Evolutionary conservation across 2,888 invertebrate genomes (phyloP).

Genomic region (Acanthosepion pharaonis): DNA sequence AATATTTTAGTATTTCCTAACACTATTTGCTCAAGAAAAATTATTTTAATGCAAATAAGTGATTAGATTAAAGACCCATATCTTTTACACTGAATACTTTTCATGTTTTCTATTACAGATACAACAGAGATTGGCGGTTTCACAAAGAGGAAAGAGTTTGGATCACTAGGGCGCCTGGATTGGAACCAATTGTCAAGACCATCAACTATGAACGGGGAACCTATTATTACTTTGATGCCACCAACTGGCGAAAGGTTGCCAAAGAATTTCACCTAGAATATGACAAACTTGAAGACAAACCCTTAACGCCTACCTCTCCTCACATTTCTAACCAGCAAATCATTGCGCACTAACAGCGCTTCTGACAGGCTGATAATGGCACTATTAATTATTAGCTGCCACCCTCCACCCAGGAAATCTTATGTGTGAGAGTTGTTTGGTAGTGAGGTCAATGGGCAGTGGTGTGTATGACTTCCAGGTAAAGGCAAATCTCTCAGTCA

Average conservation of each 20-base stretch:
- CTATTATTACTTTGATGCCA: slow-evolving; percentile 99
- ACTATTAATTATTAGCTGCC: not conserved
- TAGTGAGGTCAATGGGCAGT: slow-evolving; percentile 33
- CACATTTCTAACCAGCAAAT: slow-evolving; percentile 63
- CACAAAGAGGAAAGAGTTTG: slow-evolving; percentile 99
- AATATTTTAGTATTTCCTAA: too few species aligned
- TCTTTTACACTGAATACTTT: not conserved
- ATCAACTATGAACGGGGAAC: slow-evolving; percentile 97
- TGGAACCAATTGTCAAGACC: slow-evolving; percentile 95
- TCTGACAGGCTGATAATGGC: slow-evolving; percentile 45
- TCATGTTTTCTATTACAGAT: slow-evolving; percentile 79
- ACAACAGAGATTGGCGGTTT: slow-evolving; percentile 99
- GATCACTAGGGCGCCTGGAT: slow-evolving; percentile 97
- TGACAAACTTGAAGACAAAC: slow-evolving; percentile 96
- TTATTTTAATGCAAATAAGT: not conserved
- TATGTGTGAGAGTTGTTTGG: not conserved
- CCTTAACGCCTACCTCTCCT: slow-evolving; percentile 75
- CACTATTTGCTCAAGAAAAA: too few species aligned
- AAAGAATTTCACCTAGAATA: slow-evolving; percentile 99
- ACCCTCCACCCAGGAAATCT: slow-evolving; percentile 4
- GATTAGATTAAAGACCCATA: not conserved
- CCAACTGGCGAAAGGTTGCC: slow-evolving; percentile 98
- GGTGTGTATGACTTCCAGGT: slow-evolving; percentile 14
- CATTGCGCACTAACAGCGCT: slow-evolving; percentile 49
- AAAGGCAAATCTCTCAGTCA: slow-evolving; percentile 5